phyloP scores from a whole-genome alignment of 2,888 invertebrate species.

The Meiosimyza decipiens region DNA sequence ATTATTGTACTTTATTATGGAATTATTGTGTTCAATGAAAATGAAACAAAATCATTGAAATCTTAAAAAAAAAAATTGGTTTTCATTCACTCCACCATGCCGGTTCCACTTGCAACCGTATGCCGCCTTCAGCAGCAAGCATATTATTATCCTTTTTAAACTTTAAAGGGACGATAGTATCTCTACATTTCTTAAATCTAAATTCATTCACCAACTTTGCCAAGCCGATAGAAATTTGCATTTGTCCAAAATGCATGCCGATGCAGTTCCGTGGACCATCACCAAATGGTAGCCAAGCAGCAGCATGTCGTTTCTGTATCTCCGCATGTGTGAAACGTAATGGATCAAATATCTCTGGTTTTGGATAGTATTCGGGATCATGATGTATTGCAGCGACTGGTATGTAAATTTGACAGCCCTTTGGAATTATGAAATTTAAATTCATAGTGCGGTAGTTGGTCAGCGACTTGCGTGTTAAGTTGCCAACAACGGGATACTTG shows the following conservation, averaged over 20 bases:
- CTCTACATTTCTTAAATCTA: conserved; percentile 47
- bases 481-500: conserved; percentile 69
- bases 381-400: conserved; percentile 71
- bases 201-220: conserved; percentile 51
- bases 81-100: conserved; percentile 24
- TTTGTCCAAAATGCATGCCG: conserved; percentile 61
- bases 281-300: conserved; percentile 60
- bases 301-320: conserved; percentile 51
- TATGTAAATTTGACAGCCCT: conserved; percentile 69
- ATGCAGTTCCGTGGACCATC: conserved; percentile 62
- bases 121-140: conserved; percentile 46
- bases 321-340: conserved; percentile 65
- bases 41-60: no score
- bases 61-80: neutral
- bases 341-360: conserved; percentile 72
- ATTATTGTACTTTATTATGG: no score
- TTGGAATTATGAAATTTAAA: conserved; percentile 67
- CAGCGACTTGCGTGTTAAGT: conserved; percentile 68
- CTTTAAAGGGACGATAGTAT: conserved; percentile 51
- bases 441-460: conserved; percentile 68
- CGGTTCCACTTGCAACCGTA: conserved; percentile 44
- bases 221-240: conserved; percentile 58
- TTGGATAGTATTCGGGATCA: conserved; percentile 70
- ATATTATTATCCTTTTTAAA: conserved; percentile 44
- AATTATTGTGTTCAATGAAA: no score